Percentiles rank a stretch among this genome's conserved stretches.
These are phyloP conservation scores for Stenotaenia linearis DNA, from an alignment of 2,888 invertebrate genomes.

Conservation along the genomic window DNA sequence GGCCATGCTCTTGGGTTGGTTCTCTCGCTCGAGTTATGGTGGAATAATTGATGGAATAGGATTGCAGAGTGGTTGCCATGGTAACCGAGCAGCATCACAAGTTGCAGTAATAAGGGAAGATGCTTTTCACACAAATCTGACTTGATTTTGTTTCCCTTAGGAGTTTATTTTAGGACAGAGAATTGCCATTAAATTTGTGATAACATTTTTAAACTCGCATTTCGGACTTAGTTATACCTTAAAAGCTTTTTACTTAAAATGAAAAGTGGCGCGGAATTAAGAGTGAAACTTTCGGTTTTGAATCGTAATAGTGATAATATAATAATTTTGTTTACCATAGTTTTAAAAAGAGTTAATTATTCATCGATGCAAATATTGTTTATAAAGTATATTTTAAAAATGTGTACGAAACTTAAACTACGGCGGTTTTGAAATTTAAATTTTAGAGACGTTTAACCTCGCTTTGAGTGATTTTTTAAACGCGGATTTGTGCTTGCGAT, in stretches of 20 bases:
- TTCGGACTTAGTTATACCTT: neutral
- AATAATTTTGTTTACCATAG: neutral
- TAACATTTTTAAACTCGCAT: neutral
- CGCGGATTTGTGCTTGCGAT: neutral
- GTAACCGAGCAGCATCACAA: constrained; percentile 20
- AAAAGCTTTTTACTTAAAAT: constrained; percentile 10
- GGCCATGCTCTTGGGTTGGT: constrained; percentile 24
- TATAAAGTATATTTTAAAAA: neutral
- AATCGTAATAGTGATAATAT: neutral
- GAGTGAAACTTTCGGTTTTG: neutral
- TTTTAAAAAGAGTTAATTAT: neutral
- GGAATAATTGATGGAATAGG: constrained; percentile 26
- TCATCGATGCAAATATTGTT: neutral
- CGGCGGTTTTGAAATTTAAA: neutral
- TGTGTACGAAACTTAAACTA: neutral
- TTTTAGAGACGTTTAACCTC: neutral
- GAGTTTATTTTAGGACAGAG: neutral
- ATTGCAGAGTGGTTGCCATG: constrained; percentile 1
- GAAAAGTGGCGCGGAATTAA: neutral
- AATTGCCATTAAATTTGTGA: neutral
- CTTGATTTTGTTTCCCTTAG: neutral
- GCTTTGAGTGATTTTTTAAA: neutral
- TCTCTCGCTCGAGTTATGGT: constrained; percentile 24
- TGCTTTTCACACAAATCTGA: constrained; percentile 26
- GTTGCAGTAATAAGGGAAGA: constrained; percentile 16